Percentiles rank a stretch among this genome's conserved stretches.
Conservation (phyloP, 2,888 invertebrate species). For the Drosophila fulvimacula region DNA sequence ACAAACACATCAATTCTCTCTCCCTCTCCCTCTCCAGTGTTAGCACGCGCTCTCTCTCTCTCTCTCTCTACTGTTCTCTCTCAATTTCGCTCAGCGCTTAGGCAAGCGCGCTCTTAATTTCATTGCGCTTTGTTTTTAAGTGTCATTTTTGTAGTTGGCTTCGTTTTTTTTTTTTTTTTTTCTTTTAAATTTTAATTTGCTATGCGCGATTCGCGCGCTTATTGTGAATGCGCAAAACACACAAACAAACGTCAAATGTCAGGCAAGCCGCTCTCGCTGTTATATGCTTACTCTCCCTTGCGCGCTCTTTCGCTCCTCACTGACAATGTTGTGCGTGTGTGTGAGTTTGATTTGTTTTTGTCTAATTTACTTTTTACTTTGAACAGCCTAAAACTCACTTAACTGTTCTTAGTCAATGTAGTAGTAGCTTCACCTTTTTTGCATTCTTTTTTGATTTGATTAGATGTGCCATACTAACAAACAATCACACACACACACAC, state of each 20-base stretch:
- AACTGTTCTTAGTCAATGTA: neutral
- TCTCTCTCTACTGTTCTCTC: constrained; percentile 4
- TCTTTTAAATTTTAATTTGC: constrained; percentile 65
- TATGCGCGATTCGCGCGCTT: constrained; percentile 76
- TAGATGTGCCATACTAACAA: constrained; percentile 27
- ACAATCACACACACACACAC: neutral
- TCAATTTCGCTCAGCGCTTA: constrained; percentile 6
- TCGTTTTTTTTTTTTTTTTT: neutral
- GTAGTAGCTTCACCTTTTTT: constrained; percentile 19
- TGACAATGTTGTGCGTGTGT: constrained; percentile 13
- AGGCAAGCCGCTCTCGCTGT: constrained; percentile 55
- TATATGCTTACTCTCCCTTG: constrained; percentile 24
- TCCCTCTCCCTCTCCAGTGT: constrained; percentile 7
- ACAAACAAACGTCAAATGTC: constrained; percentile 74
- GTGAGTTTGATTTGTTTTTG: constrained; percentile 53
- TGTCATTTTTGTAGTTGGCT: constrained; percentile 47
- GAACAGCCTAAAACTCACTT: constrained; percentile 18
- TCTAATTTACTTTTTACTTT: constrained; percentile 32
- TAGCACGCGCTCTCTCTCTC: constrained; percentile 2
- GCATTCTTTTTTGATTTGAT: constrained; percentile 25
- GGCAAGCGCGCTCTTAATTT: constrained; percentile 35
- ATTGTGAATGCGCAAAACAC: constrained; percentile 72
- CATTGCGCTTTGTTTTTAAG: constrained; percentile 45
- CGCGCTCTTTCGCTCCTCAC: constrained; percentile 4
- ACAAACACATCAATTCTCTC: constrained; percentile 14